A percentile compares a stretch with the other conserved stretches of the same genome.
Conservation (phyloP, 1,140 invertebrate species). For the Anthonomus grandis region DNA sequence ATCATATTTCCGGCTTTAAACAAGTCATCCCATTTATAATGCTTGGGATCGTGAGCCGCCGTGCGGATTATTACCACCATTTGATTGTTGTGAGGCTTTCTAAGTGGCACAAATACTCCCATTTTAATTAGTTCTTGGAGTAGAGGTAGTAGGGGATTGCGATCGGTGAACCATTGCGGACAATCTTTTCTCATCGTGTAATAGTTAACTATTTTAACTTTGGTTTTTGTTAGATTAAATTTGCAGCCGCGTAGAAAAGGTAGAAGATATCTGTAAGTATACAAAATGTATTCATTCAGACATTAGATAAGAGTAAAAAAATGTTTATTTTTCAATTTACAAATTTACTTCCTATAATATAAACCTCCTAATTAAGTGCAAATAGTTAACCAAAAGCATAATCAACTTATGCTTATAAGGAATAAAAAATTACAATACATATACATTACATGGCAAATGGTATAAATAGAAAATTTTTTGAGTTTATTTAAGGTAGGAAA, state of each 20-base stretch:
- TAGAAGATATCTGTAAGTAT: conserved; percentile 55
- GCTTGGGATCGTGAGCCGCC: conserved; percentile 56
- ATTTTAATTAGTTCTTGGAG: conserved; percentile 57
- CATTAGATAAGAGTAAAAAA: no score
- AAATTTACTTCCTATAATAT: no score
- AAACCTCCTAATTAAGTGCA: no score
- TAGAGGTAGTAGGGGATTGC: conserved; percentile 57
- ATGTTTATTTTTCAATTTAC: no score
- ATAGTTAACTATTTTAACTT: conserved; percentile 58
- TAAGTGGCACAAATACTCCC: conserved; percentile 59
- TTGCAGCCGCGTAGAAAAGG: conserved; percentile 62
- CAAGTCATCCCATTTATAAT: conserved; percentile 55
- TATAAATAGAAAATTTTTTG: no score
- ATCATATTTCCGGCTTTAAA: conserved; percentile 59
- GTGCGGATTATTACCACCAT: conserved; percentile 58
- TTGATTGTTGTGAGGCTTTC: conserved; percentile 47
- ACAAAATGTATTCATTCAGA: no score
- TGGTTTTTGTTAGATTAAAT: conserved; percentile 56
- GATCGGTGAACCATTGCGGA: conserved; percentile 59
- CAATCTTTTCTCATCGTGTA: conserved; percentile 54
- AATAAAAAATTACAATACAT: no score
- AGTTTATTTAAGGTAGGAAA: no score
- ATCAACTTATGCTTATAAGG: no score
- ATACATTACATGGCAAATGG: no score
- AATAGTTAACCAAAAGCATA: no score